Conservation (phyloP, 2,888 invertebrate genomes). For the Pseudococcus viburni region DNA sequence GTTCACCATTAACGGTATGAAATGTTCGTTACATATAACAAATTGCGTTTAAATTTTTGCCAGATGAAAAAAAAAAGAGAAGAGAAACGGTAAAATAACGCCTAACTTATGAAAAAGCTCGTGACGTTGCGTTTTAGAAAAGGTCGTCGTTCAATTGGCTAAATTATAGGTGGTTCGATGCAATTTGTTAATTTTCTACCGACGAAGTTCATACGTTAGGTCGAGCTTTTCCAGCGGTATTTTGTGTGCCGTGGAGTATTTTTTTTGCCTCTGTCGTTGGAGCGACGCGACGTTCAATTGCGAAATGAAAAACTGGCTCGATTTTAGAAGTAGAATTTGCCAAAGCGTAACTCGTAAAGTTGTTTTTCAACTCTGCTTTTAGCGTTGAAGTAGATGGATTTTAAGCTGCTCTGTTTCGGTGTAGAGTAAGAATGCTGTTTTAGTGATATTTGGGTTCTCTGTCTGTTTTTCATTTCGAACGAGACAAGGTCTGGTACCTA, state of each 20-base stretch:
- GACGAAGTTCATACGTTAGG: not conserved
- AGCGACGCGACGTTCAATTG: not conserved
- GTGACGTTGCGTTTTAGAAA: not conserved
- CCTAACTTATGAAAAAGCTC: constrained; percentile 25
- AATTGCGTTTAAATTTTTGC: constrained; percentile 13
- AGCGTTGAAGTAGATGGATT: not conserved
- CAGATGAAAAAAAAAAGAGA: not conserved
- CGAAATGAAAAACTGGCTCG: not conserved
- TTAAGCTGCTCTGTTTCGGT: not conserved
- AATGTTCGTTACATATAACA: constrained; percentile 22
- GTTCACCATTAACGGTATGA: not conserved
- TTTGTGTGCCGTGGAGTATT: not conserved
- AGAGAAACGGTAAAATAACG: not conserved
- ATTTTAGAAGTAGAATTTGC: not conserved
- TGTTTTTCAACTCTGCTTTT: not conserved
- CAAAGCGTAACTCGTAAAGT: constrained; percentile 25
- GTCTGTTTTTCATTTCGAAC: not conserved
- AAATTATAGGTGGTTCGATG: constrained; percentile 39
- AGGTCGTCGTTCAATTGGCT: constrained; percentile 29
- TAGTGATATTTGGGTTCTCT: not conserved
- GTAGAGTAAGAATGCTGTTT: not conserved
- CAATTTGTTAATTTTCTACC: constrained; percentile 30
- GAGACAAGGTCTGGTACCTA: too few relatives aligned
- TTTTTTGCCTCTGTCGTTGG: not conserved
- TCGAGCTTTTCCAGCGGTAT: not conserved